Evolutionary conservation across 2,888 invertebrate species (phyloP), one percentile per base, ranked within the genome.

Genomic region (Heteropelma amictum): DNA sequence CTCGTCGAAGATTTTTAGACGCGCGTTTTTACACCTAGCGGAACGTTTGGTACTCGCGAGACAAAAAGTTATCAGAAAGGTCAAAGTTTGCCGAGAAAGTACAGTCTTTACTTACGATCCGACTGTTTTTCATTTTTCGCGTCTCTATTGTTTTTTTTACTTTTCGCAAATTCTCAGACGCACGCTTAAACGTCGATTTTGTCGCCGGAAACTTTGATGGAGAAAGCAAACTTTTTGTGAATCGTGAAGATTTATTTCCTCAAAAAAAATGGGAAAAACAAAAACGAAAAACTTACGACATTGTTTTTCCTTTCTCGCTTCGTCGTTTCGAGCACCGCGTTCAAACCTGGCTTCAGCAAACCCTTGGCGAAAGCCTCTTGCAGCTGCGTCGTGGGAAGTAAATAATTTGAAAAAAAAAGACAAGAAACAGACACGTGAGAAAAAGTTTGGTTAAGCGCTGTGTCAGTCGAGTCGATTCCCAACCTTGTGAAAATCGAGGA

Each of bases 321-420:
- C 69, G 91, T 86, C 82, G 90, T 90, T 79, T 92, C 90, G 61
- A 93, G 90, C 82, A 93, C 92, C 79, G 93, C 91, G 88, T 97
- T 97, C 0, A 98, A 89, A 1, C 97, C 97, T 0, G 97, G 95
- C 86, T 97, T 96, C 0, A 98, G 85, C 63, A 94, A 91, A 0
- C 98, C 98, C 82, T 94, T 93, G 0, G 94, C 94, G 88, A 97
- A 96, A 0, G 98, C 97, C 86, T 95, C 94, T 93, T 97, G 97
- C 67, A 98, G 89, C 97, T 98, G 85, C n/a, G 60, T 77, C 58
- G 75, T 7, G 12, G 4, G 14, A 38, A 38, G 38, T n/a, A n/a
- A n/a, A n/a, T n/a, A n/a, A n/a, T n/a, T n/a, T n/a, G 12, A 38
- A 2, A 38, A 23, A 42, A 8, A 45, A 10, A 17, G n/a, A 21